phyloP scores from a whole-genome alignment of 2,113 vertebrate genomes.

The Bombycilla garrulus region DNA sequence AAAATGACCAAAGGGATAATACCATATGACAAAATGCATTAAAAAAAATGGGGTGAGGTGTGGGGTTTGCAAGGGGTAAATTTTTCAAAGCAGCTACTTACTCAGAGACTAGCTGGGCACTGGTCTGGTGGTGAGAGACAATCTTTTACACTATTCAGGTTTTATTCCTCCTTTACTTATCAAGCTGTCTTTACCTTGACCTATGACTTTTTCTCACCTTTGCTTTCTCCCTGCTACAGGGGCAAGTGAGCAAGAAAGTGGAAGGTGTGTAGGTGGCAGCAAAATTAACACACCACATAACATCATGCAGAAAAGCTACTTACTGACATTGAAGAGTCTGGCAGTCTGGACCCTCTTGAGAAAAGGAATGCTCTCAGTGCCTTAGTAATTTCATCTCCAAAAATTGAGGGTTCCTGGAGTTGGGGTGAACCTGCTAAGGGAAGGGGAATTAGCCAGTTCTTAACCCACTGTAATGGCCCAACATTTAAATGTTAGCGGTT shows the following conservation, averaged over 20 bases:
- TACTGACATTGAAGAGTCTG: not conserved
- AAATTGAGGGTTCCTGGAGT: not conserved
- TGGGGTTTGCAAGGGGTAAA: not conserved
- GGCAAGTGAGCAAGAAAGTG: not conserved
- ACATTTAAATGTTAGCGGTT: not conserved
- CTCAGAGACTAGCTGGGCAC: not conserved
- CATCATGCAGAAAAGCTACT: not conserved
- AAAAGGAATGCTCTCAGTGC: not conserved
- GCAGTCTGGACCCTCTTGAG: not conserved
- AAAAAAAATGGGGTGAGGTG: fast-evolving
- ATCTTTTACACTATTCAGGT: not conserved
- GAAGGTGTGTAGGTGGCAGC: not conserved
- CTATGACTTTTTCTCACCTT: not conserved
- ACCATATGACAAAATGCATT: fast-evolving
- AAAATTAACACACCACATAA: not conserved
- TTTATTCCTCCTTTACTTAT: not conserved
- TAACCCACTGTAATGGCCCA: not conserved
- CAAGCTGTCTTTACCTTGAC: not conserved
- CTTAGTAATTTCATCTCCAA: not conserved
- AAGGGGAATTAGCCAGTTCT: not conserved
- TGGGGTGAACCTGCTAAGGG: not conserved
- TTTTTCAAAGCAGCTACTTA: not conserved
- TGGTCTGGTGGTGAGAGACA: not conserved
- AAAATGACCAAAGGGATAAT: not conserved
- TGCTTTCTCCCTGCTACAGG: not conserved